A percentile compares a stretch with the other conserved stretches of the same genome.
Evolutionary conservation across 2,797 vertebrate species (phyloP).

Genomic region (Gadopsis bispinosus): DNA sequence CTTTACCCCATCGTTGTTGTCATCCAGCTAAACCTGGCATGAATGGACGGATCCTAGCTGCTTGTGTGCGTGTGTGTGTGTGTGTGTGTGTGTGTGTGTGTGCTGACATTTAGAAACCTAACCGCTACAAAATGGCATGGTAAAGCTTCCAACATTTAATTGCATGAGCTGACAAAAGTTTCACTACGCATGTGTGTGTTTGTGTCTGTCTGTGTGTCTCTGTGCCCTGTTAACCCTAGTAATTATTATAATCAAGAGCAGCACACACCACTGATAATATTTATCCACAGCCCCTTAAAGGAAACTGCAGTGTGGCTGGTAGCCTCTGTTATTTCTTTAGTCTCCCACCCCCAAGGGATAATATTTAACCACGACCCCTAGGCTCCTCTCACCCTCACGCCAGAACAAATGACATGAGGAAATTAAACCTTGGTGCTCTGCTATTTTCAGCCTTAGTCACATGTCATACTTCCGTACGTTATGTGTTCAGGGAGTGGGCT

Average conservation of each 20-base stretch:
- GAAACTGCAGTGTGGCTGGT: conserved; percentile 42
- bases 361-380: conserved; percentile 69
- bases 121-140: conserved; percentile 37
- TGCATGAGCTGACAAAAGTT: conserved; percentile 31
- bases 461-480: conserved; percentile 57
- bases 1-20: conserved; percentile 69
- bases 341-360: conserved; percentile 32
- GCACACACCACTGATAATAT: conserved; percentile 59
- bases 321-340: conserved; percentile 23
- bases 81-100: conserved; percentile 18
- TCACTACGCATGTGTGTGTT: background rate
- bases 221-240: conserved; percentile 47
- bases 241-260: conserved; percentile 60
- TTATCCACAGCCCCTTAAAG: conserved; percentile 43
- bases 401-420: conserved; percentile 78
- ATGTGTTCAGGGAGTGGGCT: conserved; percentile 35
- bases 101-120: conserved; percentile 68
- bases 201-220: conserved; percentile 8
- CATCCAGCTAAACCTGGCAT: conserved; percentile 55
- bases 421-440: conserved; percentile 69
- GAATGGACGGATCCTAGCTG: conserved; percentile 36
- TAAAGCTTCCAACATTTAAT: conserved; percentile 26
- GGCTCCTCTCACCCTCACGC: conserved; percentile 57
- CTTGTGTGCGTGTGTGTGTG: background rate
- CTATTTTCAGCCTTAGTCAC: conserved; percentile 72